Evolutionary conservation across 2,888 invertebrate genomes (phyloP), one percentile per base, ranked within the genome.

Genomic region (Drosophila nr. perissopoda): DNA sequence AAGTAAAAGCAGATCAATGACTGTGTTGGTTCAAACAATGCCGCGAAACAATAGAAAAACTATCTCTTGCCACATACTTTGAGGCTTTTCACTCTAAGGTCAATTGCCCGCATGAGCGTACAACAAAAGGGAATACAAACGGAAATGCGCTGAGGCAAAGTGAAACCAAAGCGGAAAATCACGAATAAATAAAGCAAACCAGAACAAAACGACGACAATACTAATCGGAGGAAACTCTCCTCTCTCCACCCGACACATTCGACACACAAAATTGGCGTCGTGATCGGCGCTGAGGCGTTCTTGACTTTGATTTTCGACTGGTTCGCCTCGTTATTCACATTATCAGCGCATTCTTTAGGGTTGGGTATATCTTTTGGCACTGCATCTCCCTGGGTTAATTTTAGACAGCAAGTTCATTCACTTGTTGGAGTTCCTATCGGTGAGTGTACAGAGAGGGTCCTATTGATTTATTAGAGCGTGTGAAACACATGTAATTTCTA

Each of bases 391-490:
- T 10, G 52, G 68, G 58, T 63, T 83, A 79, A 76, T 81, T 84
- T 79, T 79, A 86, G 69, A 69, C 63, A 64, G 11, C 70, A 74
- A 86, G 90, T 90, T 90, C 90, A 85, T 90, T 90, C 89, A 89
- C 90, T 78, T 86, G 58, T 31, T 51, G 25, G 40, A 59, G 49
- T 62, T 45, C 7, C n/a, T 29, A 49, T 49, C 16, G 36, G 10
- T 16, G 1, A 57, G 42, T 10, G 42, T 42, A 42, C 6, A 5
- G 5, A 18, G 31, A 42, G 49, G 6, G 49, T 49, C 2, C 8
- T 13, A 52, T 2, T 18, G n/a, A 27, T 52, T n/a, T 8, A 2
- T 33, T 4, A 25, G 0, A 13, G 2, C 40, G 0, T 33, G 13
- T 38, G 18, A 10, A 49, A 36, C 27, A 49, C 8, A 45, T 42